Conservation (phyloP, 2,113 vertebrate species). For the Mus pahari region DNA sequence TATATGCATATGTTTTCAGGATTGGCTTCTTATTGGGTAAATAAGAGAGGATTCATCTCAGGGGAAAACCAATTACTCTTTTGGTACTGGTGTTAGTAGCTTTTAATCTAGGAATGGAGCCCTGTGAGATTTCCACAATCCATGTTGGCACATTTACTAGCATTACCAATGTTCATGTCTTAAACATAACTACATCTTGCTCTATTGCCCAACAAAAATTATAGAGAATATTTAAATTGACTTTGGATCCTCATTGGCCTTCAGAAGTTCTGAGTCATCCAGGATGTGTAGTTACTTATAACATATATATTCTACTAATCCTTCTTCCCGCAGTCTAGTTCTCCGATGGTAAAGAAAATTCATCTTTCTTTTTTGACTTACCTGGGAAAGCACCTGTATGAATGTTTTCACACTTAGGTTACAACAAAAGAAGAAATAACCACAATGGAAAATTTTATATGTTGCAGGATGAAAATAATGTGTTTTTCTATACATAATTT, state of each 20-base stretch:
- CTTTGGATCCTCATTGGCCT: not conserved
- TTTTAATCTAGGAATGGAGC: not conserved
- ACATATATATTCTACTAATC: not conserved
- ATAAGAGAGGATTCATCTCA: not conserved
- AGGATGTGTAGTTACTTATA: not conserved
- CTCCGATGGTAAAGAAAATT: not conserved
- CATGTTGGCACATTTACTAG: not conserved
- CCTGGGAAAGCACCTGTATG: fast-evolving
- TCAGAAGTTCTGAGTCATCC: not conserved
- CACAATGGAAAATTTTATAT: not conserved
- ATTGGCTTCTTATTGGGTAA: not conserved
- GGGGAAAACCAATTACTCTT: no score
- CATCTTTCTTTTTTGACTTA: not conserved
- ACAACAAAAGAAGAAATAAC: not conserved
- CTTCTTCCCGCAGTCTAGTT: not conserved
- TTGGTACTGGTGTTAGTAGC: not conserved
- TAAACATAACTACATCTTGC: not conserved
- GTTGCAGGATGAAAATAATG: not conserved
- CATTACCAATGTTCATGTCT: no score
- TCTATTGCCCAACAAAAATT: not conserved
- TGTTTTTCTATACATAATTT: not conserved
- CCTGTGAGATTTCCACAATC: not conserved
- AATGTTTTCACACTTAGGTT: not conserved
- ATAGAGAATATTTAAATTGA: not conserved
- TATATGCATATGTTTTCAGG: not conserved